These are phyloP conservation scores for Ptyas mucosa DNA, from an alignment of 2,113 vertebrate genomes.

Conservation along the genomic window DNA sequence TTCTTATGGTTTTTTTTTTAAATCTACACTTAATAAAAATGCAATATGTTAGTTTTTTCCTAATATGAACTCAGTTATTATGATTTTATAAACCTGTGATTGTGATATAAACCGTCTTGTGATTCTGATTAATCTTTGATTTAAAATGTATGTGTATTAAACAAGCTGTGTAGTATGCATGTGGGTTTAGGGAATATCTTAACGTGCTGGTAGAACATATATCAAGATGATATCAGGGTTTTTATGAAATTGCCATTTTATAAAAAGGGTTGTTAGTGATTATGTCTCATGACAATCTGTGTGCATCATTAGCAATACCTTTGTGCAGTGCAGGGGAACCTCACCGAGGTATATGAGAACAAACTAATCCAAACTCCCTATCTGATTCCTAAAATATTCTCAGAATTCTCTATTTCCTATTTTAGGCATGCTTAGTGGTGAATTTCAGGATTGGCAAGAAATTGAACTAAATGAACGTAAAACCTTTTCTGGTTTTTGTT, in stretches of 20 bases:
- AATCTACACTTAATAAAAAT: background rate
- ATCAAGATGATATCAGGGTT: background rate
- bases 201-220: background rate
- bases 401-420: background rate
- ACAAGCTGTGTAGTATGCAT: background rate
- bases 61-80: background rate
- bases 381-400: background rate
- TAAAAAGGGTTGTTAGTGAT: background rate
- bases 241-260: background rate
- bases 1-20: background rate
- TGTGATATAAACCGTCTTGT: background rate
- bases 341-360: background rate
- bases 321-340: background rate
- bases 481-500: background rate
- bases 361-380: background rate
- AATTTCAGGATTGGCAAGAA: background rate
- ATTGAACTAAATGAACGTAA: background rate
- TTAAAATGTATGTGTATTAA: background rate
- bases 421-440: background rate
- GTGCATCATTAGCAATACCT: background rate
- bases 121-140: background rate
- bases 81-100: background rate
- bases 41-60: background rate
- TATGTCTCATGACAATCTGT: background rate
- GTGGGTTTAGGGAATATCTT: background rate